These are phyloP conservation scores for Falcunculus frontatus DNA, from an alignment of 2,113 vertebrate species.

Conservation along the genomic window DNA sequence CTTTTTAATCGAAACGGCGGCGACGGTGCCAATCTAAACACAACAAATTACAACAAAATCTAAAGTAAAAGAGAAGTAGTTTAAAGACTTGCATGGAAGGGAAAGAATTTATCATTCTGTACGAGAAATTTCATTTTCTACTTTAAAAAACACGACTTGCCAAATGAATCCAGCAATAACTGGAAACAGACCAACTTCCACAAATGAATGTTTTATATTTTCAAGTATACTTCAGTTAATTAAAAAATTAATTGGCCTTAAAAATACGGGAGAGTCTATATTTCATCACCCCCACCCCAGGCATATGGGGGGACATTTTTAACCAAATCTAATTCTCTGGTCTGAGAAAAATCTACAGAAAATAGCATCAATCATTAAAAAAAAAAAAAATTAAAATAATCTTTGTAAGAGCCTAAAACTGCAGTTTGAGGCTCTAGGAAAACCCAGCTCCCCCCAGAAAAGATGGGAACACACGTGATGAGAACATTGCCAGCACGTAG, in stretches of 20 bases:
- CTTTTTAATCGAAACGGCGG: neutral
- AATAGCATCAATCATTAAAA: neutral
- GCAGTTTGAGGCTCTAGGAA: neutral
- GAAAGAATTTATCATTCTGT: neutral
- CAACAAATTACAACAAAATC: neutral
- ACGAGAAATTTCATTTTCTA: conserved; percentile 14
- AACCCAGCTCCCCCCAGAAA: neutral
- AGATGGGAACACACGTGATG: accelerated
- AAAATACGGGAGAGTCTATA: conserved; percentile 32
- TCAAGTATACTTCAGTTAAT: conserved; percentile 60
- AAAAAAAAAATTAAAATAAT: neutral
- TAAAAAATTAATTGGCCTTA: conserved; percentile 66
- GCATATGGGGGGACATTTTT: neutral
- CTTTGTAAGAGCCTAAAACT: neutral
- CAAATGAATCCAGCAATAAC: conserved; percentile 25
- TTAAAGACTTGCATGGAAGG: neutral
- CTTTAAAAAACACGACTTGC: neutral
- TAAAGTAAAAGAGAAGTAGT: neutral
- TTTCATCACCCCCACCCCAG: neutral
- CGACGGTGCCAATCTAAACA: neutral
- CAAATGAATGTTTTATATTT: conserved; percentile 56
- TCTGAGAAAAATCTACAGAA: neutral
- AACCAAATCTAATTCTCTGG: neutral
- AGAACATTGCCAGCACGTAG: accelerated
- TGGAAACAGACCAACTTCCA: conserved; percentile 28